Evolutionary conservation across 2,888 invertebrate genomes (phyloP), one percentile per base, ranked within the genome.

Genomic region (Caenorhabditis zanzibari): DNA sequence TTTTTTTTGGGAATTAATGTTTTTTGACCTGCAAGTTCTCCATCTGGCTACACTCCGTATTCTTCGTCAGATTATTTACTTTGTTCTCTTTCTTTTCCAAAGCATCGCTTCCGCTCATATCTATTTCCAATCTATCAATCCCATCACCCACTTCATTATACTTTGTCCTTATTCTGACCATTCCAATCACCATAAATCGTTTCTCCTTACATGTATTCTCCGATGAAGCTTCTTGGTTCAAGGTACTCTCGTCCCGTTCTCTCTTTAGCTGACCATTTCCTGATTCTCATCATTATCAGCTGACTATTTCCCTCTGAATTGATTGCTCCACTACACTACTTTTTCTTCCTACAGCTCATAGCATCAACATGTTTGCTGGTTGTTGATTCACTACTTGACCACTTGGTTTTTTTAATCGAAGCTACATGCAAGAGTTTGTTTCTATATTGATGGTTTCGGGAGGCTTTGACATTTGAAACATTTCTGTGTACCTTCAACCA

Each of bases 291-390:
- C 63, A 63, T 44, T 64, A 44, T 66, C 66, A 66, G 75, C 47
- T 75, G 75, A 66, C 35, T 19, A 52, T 68, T 74, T 68, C 44
- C 38, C 22, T 68, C 38, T 54, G 35, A 54, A 54, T 47, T 24
- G 58, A 6, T 58, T 66, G 75, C 75, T 75, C 75, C 59, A 56
- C 75, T 75, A 74, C 54, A 68, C 66, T 72, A 61, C 58, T 35
- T 54, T 24, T 35, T 49, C 22, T 52, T 35, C 22, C 68, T 76
- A 58, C 64, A 59, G 16, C 9, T 26, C 59, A 22, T 69, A 71
- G 44, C 72, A 54, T 68, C 52, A 5, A 54, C 44, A n/a, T 64
- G 26, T 64, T 47, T 61, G 0, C n/a, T 32, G 22, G 26, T 64
- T n/a, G 19, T n/a, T 56, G 26, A 38, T 69, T 26, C 10, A 19